These are phyloP conservation scores for Corvus cornix DNA, from an alignment of 2,113 vertebrate species.

Conservation along the genomic window DNA sequence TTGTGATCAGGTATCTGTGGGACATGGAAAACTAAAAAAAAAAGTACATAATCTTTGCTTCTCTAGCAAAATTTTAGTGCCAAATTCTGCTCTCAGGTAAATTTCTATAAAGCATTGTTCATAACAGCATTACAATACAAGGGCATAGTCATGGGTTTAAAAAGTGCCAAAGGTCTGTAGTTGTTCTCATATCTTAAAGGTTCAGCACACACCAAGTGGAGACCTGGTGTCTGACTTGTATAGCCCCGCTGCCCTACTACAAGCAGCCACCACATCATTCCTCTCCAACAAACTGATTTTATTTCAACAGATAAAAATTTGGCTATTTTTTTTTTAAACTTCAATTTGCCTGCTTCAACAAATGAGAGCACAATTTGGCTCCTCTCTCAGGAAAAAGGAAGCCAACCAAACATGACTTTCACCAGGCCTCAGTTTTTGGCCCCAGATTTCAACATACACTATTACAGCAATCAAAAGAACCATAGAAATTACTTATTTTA, in stretches of 20 bases:
- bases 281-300: neutral
- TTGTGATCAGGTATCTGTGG: conserved; percentile 42
- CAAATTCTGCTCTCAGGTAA: conserved; percentile 58
- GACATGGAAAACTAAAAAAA: conserved; percentile 49
- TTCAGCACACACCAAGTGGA: neutral
- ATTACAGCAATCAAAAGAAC: conserved; percentile 42
- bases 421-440: conserved; percentile 4
- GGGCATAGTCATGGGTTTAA: neutral
- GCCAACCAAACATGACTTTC: conserved; percentile 28
- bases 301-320: neutral
- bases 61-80: neutral
- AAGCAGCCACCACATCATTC: neutral
- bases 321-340: neutral
- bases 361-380: conserved; percentile 60
- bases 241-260: rapidly evolving
- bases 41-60: conserved; percentile 25
- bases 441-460: conserved; percentile 35
- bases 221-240: neutral
- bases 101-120: neutral
- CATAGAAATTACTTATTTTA: conserved; percentile 32
- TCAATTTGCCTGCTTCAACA: neutral
- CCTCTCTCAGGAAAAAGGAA: neutral
- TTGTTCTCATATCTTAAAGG: neutral
- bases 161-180: neutral
- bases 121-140: neutral